phyloP scores from a whole-genome alignment of 1,140 invertebrate species.

The Lordiphosa stackelbergi region DNA sequence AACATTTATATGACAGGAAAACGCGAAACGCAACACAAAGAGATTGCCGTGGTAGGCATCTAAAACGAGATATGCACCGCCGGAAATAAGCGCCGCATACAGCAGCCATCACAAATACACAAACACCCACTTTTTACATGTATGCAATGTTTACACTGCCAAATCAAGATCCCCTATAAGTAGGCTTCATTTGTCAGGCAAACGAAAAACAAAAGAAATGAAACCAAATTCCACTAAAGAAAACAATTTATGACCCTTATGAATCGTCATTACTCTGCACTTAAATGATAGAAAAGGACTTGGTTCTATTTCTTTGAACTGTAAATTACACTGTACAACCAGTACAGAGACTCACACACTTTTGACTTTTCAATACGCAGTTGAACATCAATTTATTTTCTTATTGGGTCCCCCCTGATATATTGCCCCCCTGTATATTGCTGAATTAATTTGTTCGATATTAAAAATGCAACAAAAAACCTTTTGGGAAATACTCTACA shows the following conservation, averaged over 20 bases:
- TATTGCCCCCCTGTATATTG: too few species aligned
- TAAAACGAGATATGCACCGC: conserved; percentile 73
- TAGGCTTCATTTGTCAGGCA: conserved; percentile 64
- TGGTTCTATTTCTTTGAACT: too few species aligned
- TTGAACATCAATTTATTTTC: too few species aligned
- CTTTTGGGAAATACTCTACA: too few species aligned
- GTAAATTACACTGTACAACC: too few species aligned
- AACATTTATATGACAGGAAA: conserved; percentile 74
- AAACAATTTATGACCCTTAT: neutral
- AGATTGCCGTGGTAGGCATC: conserved; percentile 71
- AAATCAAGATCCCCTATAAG: conserved; percentile 68
- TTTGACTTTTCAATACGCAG: too few species aligned
- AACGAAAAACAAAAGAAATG: conserved; percentile 24
- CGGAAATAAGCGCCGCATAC: conserved; percentile 64
- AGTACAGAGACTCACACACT: too few species aligned
- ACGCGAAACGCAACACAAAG: conserved; percentile 69
- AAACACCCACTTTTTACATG: neutral
- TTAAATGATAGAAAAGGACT: too few species aligned
- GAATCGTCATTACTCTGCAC: neutral
- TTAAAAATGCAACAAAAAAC: too few species aligned
- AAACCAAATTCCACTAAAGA: neutral
- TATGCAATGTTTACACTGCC: conserved; percentile 55
- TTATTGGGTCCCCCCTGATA: too few species aligned
- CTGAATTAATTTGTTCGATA: too few species aligned
- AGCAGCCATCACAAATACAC: conserved; percentile 31